Evolutionary conservation across 2,113 vertebrate species (phyloP), one percentile per base, ranked within the genome.

Genomic region (Elanoides forficatus): DNA sequence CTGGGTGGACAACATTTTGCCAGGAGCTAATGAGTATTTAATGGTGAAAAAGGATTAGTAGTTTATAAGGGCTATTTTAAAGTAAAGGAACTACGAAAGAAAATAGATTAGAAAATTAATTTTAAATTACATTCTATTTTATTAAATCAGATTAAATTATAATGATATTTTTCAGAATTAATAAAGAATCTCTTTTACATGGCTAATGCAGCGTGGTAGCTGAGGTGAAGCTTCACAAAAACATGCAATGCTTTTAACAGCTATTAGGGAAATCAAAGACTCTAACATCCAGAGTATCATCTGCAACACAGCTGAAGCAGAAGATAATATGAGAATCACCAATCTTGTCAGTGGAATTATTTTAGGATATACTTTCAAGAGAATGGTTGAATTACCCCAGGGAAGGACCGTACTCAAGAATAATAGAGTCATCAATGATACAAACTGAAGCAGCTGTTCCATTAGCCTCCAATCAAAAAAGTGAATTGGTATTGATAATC

Each of bases 401-500:
- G 68, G 70, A 56, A 94, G 48, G 56, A 78, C 74, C 9, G 20
- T 85, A 62, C 45, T 86, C 43, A 48, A 66, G 62, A 94, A 78
- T 86, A 91, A 93, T 9, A 81, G 59, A 43, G 45, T 93, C 67
- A 90, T 74, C 86, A 94, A 3, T 58, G 58, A 73, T 56, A 83
- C 22, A 95, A 91, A 90, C 87, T 62, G 48, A 89, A 93, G 58
- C 55, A 95, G 50, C 62, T 93, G 42, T 73, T 91, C 78, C 16
- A 20, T 85, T 76, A 87, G 66, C 71, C 29, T 89, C 66, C 32
- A 73, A 42, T 90, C 48, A 91, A 82, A 72, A 85, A 18, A 5
- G 45, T 95, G 74, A 91, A 79, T 65, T 82, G 12, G 8, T 68
- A 76, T 94, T 90, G 84, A 90, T 91, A 93, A 86, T 70, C n/a